phyloP scores from a whole-genome alignment of 2,797 vertebrate species.

The Paedocypris micromegethes region DNA sequence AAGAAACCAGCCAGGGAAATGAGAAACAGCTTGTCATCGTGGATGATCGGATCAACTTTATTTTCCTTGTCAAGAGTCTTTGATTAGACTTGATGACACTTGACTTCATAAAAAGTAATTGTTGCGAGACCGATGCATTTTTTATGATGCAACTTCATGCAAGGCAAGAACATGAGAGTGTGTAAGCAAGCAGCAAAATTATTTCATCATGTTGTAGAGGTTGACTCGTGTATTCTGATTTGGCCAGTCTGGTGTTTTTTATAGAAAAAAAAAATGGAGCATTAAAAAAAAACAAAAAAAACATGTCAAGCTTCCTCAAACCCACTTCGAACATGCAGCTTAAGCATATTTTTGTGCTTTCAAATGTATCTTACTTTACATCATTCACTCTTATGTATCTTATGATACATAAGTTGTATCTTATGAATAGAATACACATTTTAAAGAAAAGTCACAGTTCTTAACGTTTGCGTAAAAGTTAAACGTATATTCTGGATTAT shows the following conservation, averaged over 20 bases:
- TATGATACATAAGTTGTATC: too few relatives aligned
- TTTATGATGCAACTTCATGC: constrained; percentile 46
- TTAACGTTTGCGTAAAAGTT: too few relatives aligned
- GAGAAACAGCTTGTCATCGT: neutral
- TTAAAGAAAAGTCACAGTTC: too few relatives aligned
- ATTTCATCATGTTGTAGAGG: constrained; percentile 22
- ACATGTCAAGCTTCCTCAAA: neutral
- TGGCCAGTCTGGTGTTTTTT: neutral
- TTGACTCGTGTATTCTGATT: constrained; percentile 9
- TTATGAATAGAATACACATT: too few relatives aligned
- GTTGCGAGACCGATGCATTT: constrained; percentile 24
- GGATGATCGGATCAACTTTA: neutral
- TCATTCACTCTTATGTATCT: too few relatives aligned
- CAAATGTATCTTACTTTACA: too few relatives aligned
- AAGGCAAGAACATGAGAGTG: constrained; percentile 31
- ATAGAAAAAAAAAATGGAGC: neutral
- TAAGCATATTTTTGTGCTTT: too few relatives aligned
- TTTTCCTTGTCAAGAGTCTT: constrained; percentile 1
- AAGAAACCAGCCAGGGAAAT: neutral
- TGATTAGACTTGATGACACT: constrained; percentile 12
- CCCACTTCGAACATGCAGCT: neutral
- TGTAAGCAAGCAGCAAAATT: constrained; percentile 17
- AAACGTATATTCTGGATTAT: neutral
- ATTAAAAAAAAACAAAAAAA: neutral
- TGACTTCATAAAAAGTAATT: constrained; percentile 30